Conservation (phyloP, 2,888 invertebrate species). For the Chorisops tibialis region DNA sequence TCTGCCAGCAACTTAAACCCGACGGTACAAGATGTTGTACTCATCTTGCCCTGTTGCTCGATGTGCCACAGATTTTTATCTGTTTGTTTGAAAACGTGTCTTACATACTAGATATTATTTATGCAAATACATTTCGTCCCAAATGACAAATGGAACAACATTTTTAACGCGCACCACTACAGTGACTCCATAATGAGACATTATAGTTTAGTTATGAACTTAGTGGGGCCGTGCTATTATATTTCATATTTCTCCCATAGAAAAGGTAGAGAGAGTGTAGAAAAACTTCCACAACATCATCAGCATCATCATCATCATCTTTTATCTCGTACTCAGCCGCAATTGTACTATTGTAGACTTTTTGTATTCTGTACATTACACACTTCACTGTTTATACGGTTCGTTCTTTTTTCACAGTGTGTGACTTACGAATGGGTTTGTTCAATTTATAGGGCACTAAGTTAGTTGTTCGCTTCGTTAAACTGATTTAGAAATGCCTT, state of each 20-base stretch:
- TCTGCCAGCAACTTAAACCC: too few relatives aligned
- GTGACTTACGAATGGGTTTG: slow-evolving; percentile 10
- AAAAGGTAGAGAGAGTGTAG: too few relatives aligned
- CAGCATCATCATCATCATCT: slow-evolving; percentile 22
- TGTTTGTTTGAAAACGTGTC: neutral
- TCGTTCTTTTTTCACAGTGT: neutral
- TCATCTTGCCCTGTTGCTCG: slow-evolving; percentile 4
- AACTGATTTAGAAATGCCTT: too few relatives aligned
- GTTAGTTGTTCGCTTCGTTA: too few relatives aligned
- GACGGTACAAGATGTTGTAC: neutral
- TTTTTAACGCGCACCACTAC: slow-evolving; percentile 31
- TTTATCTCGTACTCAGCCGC: slow-evolving; percentile 17
- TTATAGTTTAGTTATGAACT: neutral
- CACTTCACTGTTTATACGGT: too few relatives aligned
- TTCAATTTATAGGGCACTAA: too few relatives aligned
- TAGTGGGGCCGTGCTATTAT: too few relatives aligned
- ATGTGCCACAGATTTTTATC: neutral
- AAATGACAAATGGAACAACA: slow-evolving; percentile 50
- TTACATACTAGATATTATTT: slow-evolving; percentile 32
- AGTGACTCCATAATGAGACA: slow-evolving; percentile 30
- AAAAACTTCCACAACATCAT: slow-evolving; percentile 9
- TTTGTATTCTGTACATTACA: neutral
- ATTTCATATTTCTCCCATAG: too few relatives aligned
- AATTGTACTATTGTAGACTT: slow-evolving; percentile 12
- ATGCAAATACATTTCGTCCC: slow-evolving; percentile 50